Conservation (phyloP, 1,140 invertebrate species). For the Proctacanthus coquilletti region DNA sequence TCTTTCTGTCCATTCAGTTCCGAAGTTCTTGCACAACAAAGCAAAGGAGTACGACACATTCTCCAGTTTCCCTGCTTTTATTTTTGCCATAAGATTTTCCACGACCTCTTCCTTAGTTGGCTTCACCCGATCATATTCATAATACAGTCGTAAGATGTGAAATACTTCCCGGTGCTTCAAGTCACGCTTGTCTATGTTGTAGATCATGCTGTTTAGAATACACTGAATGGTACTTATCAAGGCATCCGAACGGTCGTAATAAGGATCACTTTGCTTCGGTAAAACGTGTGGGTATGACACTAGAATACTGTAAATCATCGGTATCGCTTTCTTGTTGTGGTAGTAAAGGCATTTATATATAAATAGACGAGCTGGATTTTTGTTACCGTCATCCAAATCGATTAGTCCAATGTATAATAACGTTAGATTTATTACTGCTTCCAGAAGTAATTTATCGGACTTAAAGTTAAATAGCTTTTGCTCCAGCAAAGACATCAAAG, state of each 20-base stretch:
- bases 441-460: too few relatives aligned
- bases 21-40: constrained; percentile 2
- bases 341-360: too few relatives aligned
- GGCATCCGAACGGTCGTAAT: not conserved
- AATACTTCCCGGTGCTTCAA: constrained; percentile 1
- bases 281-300: not conserved
- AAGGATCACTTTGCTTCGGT: not conserved
- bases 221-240: not conserved
- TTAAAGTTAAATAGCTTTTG: too few relatives aligned
- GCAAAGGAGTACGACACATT: constrained; percentile 3
- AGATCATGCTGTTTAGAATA: not conserved
- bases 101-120: not conserved
- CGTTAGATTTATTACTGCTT: too few relatives aligned
- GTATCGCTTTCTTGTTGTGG: too few relatives aligned
- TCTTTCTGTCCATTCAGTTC: not conserved
- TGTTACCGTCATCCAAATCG: too few relatives aligned
- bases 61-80: not conserved
- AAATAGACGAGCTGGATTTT: too few relatives aligned
- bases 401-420: too few relatives aligned
- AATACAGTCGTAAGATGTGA: not conserved
- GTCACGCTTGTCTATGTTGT: not conserved
- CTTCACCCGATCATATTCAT: constrained; percentile 1
- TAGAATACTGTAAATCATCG: too few relatives aligned
- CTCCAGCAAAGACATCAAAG: too few relatives aligned
- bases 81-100: not conserved